Base-by-base conservation (phyloP, 2,113 vertebrate species). In the Solea solea region DNA sequence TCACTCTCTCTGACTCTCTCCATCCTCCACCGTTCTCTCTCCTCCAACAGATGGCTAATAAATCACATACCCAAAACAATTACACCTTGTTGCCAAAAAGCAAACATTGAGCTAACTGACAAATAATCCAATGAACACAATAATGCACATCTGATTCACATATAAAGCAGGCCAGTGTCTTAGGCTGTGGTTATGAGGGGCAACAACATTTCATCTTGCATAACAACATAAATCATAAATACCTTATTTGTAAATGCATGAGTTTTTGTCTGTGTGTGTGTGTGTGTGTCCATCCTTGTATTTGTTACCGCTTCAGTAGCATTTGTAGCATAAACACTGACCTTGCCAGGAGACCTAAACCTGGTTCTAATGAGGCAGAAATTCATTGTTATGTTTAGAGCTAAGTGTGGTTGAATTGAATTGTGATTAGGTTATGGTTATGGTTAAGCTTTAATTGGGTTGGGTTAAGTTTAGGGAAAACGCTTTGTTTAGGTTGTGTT, bases 11-110 rank as follows among this genome's bases (percentile, higher is more conserved):
- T 58, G 13, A 4, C 15, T 16, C 52, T 45, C 53, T 57, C 28
- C 3, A 3, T 49, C 5, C 63, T 2, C 25, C 5, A 49, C 8
- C 57, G 1, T 12, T 1, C 46, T 21, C 45, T 45, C 57, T 52
- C 62, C 27, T 50, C 45, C 39, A 74, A 88, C 94, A 96, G 94
- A 96, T 94, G 95, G 94, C 86, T 90, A 88, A 95, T 95, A 93
- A 96, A 96, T 95, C 91, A 95, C 94, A 95, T 90, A 94, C 83
- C 67, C 57, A 79, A 88, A 95, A 96, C 82, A 96, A 96, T 94
- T 95, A 95, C 95, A 95, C 92, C 96, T 95, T 87, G 83, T 80
- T 91, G 91, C 66, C 65, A 91, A 95, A 94, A 88, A 95, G 93
- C 91, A 93, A 94, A 94, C 91, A 91, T 86, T 95, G 92, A 86